Evolutionary conservation across 2,797 vertebrate species (phyloP).

Genomic region (Cheirogaleus major): DNA sequence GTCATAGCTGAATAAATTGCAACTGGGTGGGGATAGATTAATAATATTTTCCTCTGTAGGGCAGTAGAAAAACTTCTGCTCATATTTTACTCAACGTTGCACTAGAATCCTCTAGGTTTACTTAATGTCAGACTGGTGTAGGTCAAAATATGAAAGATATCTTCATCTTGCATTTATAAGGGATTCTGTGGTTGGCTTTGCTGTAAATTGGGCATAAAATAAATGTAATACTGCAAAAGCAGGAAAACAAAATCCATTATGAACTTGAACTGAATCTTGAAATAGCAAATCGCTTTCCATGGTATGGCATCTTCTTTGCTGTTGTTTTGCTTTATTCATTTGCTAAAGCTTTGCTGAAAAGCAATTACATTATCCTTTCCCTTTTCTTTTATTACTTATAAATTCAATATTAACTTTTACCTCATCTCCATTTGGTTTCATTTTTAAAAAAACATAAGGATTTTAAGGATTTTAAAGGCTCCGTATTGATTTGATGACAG

Average conservation of each 20-base stretch:
- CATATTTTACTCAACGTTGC: conserved; percentile 38
- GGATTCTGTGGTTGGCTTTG: conserved; percentile 76
- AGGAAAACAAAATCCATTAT: conserved; percentile 83
- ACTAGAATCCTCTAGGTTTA: background rate
- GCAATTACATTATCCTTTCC: conserved; percentile 80
- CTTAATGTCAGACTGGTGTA: conserved; percentile 5
- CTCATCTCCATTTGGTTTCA: conserved; percentile 68
- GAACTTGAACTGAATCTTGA: conserved; percentile 82
- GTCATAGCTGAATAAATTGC: background rate
- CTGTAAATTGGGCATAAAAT: conserved; percentile 85
- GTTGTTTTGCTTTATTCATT: conserved; percentile 77
- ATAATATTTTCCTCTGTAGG: conserved; percentile 11
- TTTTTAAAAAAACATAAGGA: conserved; percentile 69
- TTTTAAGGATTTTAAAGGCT: conserved; percentile 67
- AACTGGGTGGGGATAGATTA: background rate
- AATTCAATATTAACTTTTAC: conserved; percentile 77
- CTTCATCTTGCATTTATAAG: conserved; percentile 72
- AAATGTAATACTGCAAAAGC: conserved; percentile 82
- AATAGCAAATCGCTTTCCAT: conserved; percentile 82
- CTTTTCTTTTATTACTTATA: conserved; percentile 79
- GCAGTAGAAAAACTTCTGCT: background rate
- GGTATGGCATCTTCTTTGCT: conserved; percentile 79
- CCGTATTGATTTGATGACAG: conserved; percentile 56
- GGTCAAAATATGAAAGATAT: conserved; percentile 64
- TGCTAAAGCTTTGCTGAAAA: conserved; percentile 77